Evolutionary conservation across 2,797 vertebrate genomes (phyloP).

Genomic region (Rhabdomys pumilio): DNA sequence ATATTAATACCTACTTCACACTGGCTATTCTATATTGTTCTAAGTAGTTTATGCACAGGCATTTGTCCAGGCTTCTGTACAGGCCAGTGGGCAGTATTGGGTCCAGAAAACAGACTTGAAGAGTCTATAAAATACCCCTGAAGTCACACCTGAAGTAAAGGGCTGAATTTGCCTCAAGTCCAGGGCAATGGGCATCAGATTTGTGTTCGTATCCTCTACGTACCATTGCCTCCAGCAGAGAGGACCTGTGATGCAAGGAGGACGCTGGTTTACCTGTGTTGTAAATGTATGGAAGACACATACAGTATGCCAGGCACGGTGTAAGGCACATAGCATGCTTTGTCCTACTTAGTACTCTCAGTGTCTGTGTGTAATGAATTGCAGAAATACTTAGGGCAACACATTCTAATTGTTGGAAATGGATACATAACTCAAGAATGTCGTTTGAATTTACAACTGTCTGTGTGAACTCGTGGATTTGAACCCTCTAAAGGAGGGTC

Average conservation of each 20-base stretch:
- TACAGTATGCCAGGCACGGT: background rate
- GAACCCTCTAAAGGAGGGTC: constrained; percentile 5
- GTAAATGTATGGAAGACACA: background rate
- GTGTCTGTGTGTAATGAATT: background rate
- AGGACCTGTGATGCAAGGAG: background rate
- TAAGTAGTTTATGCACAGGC: background rate
- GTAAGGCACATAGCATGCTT: background rate
- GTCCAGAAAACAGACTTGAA: background rate
- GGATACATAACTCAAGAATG: background rate
- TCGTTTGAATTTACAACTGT: background rate
- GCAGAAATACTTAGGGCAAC: background rate
- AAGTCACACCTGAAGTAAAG: background rate
- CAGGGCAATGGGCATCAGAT: background rate
- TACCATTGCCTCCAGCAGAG: background rate
- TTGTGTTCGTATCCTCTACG: background rate
- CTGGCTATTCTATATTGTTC: background rate
- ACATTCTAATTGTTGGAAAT: background rate
- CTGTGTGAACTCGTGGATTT: background rate
- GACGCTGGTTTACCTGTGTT: too few relatives aligned
- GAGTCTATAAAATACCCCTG: background rate
- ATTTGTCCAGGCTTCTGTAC: background rate
- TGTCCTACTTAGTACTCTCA: background rate
- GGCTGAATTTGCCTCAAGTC: background rate
- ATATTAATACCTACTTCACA: background rate
- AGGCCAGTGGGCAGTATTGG: background rate